A percentile compares a stretch with the other conserved stretches of the same genome.
phyloP scores from a whole-genome alignment of 2,888 invertebrate species.

The Drosophila anomelani region DNA sequence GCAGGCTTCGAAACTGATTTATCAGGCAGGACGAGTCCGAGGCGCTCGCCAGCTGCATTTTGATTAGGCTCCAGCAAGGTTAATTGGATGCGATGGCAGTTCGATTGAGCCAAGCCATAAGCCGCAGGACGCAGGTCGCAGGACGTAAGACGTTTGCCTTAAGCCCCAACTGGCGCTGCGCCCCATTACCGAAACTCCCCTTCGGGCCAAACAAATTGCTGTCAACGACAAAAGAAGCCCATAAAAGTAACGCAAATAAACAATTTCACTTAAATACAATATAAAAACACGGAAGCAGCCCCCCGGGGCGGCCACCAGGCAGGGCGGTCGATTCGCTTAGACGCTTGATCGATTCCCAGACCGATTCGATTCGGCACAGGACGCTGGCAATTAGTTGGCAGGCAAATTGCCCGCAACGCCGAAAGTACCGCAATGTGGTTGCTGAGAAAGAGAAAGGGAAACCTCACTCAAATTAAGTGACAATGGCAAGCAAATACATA shows the following conservation, averaged over 20 bases:
- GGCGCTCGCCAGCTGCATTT: slow-evolving; percentile 59
- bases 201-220: slow-evolving; percentile 61
- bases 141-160: not conserved
- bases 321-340: slow-evolving; percentile 39
- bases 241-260: slow-evolving; percentile 75
- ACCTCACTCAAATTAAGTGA: slow-evolving; percentile 76
- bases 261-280: slow-evolving; percentile 67
- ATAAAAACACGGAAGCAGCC: slow-evolving; percentile 53
- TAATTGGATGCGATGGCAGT: slow-evolving; percentile 70
- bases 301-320: not conserved
- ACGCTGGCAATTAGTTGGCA: slow-evolving; percentile 64
- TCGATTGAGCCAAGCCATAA: slow-evolving; percentile 44
- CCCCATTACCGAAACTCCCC: slow-evolving; percentile 30
- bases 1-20: slow-evolving; percentile 17
- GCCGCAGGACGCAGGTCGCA: not conserved
- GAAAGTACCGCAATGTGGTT: slow-evolving; percentile 42
- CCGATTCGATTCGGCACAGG: slow-evolving; percentile 19
- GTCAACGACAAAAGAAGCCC: slow-evolving; percentile 65
- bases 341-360: slow-evolving; percentile 67
- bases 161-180: not conserved
- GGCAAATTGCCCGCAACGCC: slow-evolving; percentile 71
- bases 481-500: slow-evolving; percentile 70
- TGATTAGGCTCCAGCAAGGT: slow-evolving; percentile 77
- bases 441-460: slow-evolving; percentile 8
- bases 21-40: slow-evolving; percentile 11